A percentile compares a stretch with the other conserved stretches of the same genome.
phyloP scores from a whole-genome alignment of 2,113 vertebrate species.

The Nothocercus julius region DNA sequence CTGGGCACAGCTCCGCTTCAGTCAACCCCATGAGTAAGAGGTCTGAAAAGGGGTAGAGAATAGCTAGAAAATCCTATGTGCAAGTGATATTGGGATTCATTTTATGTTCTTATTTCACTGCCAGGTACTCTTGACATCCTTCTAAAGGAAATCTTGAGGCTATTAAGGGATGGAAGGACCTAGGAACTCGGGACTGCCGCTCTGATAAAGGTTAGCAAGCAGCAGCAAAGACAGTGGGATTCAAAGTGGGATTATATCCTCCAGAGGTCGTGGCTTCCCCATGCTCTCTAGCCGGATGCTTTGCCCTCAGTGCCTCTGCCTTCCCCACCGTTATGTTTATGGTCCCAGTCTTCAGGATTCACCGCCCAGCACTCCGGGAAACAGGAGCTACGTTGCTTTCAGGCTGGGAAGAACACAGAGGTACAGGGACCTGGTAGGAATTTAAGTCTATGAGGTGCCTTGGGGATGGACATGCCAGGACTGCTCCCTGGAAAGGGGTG shows the following conservation, averaged over 20 bases:
- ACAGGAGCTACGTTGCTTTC: background rate
- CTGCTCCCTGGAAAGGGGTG: background rate
- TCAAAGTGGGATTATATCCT: background rate
- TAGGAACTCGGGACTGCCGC: background rate
- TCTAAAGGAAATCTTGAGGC: background rate
- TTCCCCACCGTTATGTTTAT: background rate
- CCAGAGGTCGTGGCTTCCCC: background rate
- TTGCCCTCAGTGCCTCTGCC: background rate
- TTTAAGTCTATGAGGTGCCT: background rate
- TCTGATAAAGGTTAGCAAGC: background rate
- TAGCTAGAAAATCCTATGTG: background rate
- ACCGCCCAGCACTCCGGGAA: background rate
- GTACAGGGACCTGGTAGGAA: background rate
- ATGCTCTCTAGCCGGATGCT: background rate
- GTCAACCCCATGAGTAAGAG: background rate
- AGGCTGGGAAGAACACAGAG: background rate
- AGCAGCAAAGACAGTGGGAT: background rate
- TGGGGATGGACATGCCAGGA: background rate
- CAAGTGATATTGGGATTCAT: background rate
- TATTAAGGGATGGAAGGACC: background rate
- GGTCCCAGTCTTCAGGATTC: background rate
- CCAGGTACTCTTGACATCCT: background rate
- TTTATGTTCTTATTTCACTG: background rate
- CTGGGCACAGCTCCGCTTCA: background rate
- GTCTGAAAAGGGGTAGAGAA: slow-evolving; percentile 7